These are phyloP conservation scores for Trichogramma dendrolimi DNA, from an alignment of 2,888 invertebrate species.

Conservation along the genomic window DNA sequence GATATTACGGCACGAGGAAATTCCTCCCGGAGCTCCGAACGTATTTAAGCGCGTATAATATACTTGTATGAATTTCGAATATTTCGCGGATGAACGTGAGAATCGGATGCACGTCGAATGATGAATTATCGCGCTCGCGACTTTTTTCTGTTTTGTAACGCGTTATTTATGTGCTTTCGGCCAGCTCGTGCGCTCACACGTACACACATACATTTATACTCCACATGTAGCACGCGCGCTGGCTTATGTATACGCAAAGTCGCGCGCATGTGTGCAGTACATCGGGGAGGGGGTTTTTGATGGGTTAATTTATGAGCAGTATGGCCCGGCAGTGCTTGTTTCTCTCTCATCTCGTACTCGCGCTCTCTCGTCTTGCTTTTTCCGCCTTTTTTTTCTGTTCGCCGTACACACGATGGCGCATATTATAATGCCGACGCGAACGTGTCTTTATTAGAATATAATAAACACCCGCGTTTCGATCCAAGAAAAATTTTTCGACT, in stretches of 20 bases:
- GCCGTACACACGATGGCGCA: neutral
- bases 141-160: slow-evolving; percentile 28
- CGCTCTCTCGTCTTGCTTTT: neutral
- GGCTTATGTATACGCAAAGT: no score
- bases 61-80: slow-evolving; percentile 19
- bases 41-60: no score
- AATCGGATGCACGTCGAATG: slow-evolving; percentile 30
- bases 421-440: slow-evolving; percentile 18
- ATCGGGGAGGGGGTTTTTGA: slow-evolving; percentile 28
- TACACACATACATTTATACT: neutral
- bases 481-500: no score
- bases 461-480: no score
- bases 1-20: no score
- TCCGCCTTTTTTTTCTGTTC: neutral
- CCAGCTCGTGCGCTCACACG: neutral
- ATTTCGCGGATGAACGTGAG: slow-evolving; percentile 26
- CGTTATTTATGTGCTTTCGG: slow-evolving; percentile 28
- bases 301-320: slow-evolving; percentile 27
- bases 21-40: no score
- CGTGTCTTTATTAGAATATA: slow-evolving; percentile 24
- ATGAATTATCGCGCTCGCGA: slow-evolving; percentile 25
- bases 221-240: no score
- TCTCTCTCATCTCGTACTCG: slow-evolving; percentile 9
- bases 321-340: slow-evolving; percentile 10
- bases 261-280: neutral